Evolutionary conservation across 2,797 vertebrate genomes (phyloP), one percentile per base, ranked within the genome.

Genomic region (Loris lydekkerianus): DNA sequence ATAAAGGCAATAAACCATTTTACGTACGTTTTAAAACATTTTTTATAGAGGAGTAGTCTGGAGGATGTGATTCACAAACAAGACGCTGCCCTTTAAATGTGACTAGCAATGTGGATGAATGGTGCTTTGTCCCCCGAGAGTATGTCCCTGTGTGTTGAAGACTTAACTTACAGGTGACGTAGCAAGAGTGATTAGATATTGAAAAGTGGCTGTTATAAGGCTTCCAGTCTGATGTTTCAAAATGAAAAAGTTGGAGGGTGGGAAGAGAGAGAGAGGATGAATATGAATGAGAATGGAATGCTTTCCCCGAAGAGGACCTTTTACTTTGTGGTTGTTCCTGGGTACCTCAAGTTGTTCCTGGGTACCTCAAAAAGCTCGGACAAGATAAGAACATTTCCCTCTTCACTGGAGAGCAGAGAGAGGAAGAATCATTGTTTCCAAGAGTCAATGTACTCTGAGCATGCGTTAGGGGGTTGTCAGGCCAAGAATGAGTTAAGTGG

Each of bases 101-200:
- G 37, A 60, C 29, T 11, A 53, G 27, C 23, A 72, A 15, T 2
- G 29, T 61, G 61, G 10, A 17, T 0, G 18, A 31, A 17, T 0
- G 18, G 31, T n/a, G 17, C 34, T 81, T 69, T 78, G 63, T 53
- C 89, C 63, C 84, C 80, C 23, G 56, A 43, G 60, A 80, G 83
- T 53, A 4, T 70, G 70, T 86, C 40, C 10, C 80, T 72, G 85
- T 63, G 8, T 61, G 7, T 27, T 91, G 40, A 89, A 93, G 72
- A 84, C 31, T n/a, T 25, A 86, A 43, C 27, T 34, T 53, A 53
- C n/a, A 31, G n/a, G 18, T 67, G 46, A 56, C 40, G 21, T 67
- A 88, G 78, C 40, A 76, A 82, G 20, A n/a, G 8, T 85, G 94
- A 56, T 31, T 76, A 89, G 83, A 94, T 75, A 67, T 14, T 84